A percentile compares a stretch with the other conserved stretches of the same genome.
Conservation (phyloP, 2,888 invertebrate species). For the Stenichneumon culpator region DNA sequence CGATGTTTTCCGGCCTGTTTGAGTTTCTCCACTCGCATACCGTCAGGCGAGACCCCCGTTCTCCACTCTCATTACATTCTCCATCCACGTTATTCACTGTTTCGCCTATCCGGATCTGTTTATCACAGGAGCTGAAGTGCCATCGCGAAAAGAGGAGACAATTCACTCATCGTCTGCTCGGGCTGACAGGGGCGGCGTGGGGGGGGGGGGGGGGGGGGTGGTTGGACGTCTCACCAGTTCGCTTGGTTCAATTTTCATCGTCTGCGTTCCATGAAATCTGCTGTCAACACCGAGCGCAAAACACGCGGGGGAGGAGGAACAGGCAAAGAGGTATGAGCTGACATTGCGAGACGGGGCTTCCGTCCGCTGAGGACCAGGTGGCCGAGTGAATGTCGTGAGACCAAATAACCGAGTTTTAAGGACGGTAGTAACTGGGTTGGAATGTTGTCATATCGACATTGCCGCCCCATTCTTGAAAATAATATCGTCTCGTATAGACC, state of each 20-base stretch:
- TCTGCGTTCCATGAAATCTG: conserved; percentile 69
- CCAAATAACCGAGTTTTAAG: not conserved
- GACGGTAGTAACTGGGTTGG: not conserved
- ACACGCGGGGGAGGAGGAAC: conserved; percentile 36
- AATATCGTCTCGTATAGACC: too few species aligned
- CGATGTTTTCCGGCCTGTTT: too few species aligned
- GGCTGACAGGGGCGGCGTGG: not conserved
- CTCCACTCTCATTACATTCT: not conserved
- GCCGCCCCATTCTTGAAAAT: too few species aligned
- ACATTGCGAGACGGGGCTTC: not conserved
- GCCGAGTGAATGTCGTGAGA: not conserved
- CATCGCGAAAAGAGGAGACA: not conserved
- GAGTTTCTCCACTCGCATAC: too few species aligned
- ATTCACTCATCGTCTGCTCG: conserved; percentile 1
- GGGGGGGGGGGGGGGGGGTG: not conserved
- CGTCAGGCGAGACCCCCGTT: too few species aligned
- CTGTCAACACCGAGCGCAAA: conserved; percentile 60
- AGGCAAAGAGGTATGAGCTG: not conserved
- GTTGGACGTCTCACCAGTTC: conserved; percentile 40
- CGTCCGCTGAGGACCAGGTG: conserved; percentile 1
- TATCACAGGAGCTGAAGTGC: not conserved
- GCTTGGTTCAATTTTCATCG: conserved; percentile 61
- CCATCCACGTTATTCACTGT: not conserved
- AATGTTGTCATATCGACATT: too few species aligned
- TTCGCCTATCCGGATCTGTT: conserved; percentile 4